Base-by-base conservation (phyloP, 2,797 vertebrate species). In the Characodon lateralis region DNA sequence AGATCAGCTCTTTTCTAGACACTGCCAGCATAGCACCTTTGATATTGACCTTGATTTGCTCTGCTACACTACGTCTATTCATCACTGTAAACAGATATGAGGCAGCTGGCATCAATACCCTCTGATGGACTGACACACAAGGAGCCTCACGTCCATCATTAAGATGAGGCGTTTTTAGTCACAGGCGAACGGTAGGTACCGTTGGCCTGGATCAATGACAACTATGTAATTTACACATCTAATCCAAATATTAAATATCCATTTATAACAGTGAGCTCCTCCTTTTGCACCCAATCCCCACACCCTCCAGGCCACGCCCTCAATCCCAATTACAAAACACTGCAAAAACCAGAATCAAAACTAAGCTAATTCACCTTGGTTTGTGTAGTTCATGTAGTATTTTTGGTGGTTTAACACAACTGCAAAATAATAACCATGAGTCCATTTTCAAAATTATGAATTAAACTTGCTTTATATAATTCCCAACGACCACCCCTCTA, bases 71-170 rank as follows among this genome's bases (percentile, higher is more conserved):
- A 59, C 78, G 58, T 86, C 82, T 77, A 88, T 93, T 83, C 77
- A 87, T 92, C 90, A 86, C 84, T 78, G 81, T 87, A 86, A 90
- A 94, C 85, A 84, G 79, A 88, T 84, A 65, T 39, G 22, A 5
- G 3, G 63, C 53, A 59, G 85, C 78, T 71, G 82, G 85, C 14
- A 13, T 89, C 88, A 72, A 90, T 88, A 88, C 41, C 28, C 26
- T 16, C 76, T 85, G 87, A 91, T 83, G 73, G 80, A 88, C 72
- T 76, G 55, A 68, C 78, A 79, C 78, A 66, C 24, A 43, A 43
- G 61, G 59, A 80, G 55, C 50, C 31, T 26, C 3, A 2, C 5
- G 28, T 20, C 74, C 28, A 41, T 61, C 58, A 83, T 77, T 78
- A 48, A 77, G 80, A 76, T 75, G 72, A 77, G 41, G 73, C 22